Conservation (phyloP, 2,113 vertebrate genomes). For the Rhynchopsitta pachyrhyncha region DNA sequence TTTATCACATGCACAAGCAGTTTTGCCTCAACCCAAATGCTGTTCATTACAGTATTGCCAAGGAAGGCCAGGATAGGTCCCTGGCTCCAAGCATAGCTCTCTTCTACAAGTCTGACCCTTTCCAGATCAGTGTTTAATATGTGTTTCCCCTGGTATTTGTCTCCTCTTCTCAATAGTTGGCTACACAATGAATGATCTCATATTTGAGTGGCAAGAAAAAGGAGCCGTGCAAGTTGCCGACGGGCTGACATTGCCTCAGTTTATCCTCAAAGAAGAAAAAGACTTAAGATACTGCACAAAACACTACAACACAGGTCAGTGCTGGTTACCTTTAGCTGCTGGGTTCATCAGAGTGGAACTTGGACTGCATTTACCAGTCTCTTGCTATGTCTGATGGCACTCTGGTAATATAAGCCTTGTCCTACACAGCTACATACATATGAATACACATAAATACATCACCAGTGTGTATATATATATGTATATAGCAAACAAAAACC, state of each 20-base stretch:
- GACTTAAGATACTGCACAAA: slow-evolving; percentile 98
- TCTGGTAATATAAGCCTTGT: neutral
- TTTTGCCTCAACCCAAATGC: neutral
- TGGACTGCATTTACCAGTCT: neutral
- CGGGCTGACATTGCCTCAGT: slow-evolving; percentile 94
- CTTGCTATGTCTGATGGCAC: neutral
- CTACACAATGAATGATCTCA: slow-evolving; percentile 98
- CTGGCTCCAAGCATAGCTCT: neutral
- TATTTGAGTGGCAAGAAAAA: slow-evolving; percentile 98
- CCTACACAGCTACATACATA: neutral
- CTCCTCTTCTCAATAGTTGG: slow-evolving; percentile 80
- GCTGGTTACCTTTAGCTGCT: neutral
- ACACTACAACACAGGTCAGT: slow-evolving; percentile 93
- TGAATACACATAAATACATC: neutral
- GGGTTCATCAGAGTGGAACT: neutral
- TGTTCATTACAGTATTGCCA: neutral
- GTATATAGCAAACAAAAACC: neutral
- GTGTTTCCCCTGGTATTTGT: neutral
- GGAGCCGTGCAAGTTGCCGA: slow-evolving; percentile 96
- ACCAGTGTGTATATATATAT: neutral
- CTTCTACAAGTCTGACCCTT: neutral
- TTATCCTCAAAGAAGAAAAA: slow-evolving; percentile 96
- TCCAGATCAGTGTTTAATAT: neutral
- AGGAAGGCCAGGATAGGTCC: neutral
- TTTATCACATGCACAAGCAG: neutral